Evolutionary conservation across 1,140 invertebrate species (phyloP).

Genomic region (Leptinotarsa texana): DNA sequence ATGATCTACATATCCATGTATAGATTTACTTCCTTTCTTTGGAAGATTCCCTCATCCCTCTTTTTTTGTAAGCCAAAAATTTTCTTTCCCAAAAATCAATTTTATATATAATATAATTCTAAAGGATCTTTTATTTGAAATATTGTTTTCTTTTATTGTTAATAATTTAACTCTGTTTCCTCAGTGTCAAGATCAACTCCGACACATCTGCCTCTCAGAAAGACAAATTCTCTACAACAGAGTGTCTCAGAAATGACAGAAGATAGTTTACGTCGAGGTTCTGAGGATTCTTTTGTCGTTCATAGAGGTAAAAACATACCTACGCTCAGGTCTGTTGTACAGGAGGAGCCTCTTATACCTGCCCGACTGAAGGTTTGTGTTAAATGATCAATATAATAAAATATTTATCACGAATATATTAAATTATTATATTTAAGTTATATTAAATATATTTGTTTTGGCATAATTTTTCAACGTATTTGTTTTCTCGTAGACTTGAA

Average conservation of each 20-base stretch:
- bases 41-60: too few relatives aligned
- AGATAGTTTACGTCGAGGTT: conserved; percentile 53
- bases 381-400: neutral
- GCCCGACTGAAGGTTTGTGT: conserved; percentile 56
- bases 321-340: conserved; percentile 70
- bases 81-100: too few relatives aligned
- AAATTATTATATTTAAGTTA: too few relatives aligned
- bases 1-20: too few relatives aligned
- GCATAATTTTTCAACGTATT: too few relatives aligned
- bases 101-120: conserved; percentile 8
- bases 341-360: conserved; percentile 59
- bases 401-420: too few relatives aligned
- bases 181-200: conserved; percentile 60
- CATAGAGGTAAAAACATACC: conserved; percentile 77
- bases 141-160: neutral
- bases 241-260: conserved; percentile 53
- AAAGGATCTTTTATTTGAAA: neutral
- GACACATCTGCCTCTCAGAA: conserved; percentile 51
- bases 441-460: too few relatives aligned
- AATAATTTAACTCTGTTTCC: neutral
- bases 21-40: too few relatives aligned
- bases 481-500: too few relatives aligned
- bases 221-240: conserved; percentile 52
- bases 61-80: too few relatives aligned
- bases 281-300: conserved; percentile 76